Percentiles rank a stretch among this genome's conserved stretches.
These are phyloP conservation scores for Heliopora coerulea DNA, from an alignment of 92 coral and sea anemone genomes.

Conservation along the genomic window DNA sequence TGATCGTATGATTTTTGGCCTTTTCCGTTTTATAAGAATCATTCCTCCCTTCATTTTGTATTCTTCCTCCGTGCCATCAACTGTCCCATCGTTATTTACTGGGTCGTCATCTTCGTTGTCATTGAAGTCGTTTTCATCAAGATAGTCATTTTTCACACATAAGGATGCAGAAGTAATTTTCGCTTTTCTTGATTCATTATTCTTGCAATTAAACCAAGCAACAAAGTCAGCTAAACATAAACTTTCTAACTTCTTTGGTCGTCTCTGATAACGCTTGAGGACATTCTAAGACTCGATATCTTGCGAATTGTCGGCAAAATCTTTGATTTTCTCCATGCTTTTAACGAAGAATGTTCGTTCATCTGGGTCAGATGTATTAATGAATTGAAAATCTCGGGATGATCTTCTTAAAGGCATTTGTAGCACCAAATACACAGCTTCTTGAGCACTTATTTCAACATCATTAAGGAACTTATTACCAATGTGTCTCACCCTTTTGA, in stretches of 20 bases:
- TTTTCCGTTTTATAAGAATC: constrained; percentile 52
- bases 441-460: constrained; percentile 70
- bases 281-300: constrained; percentile 69
- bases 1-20: constrained; percentile 61
- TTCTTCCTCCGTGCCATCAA: constrained; percentile 35
- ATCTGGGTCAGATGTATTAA: no score
- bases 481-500: no score
- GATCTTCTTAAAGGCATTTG: constrained; percentile 67
- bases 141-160: constrained; percentile 37
- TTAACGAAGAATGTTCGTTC: constrained; percentile 64
- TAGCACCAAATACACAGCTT: constrained; percentile 60
- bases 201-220: constrained; percentile 55
- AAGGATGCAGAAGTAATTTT: constrained; percentile 15
- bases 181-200: neutral
- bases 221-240: constrained; percentile 68
- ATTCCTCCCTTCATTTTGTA: constrained; percentile 57
- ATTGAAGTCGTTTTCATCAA: constrained; percentile 59
- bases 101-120: no score
- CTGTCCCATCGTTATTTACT: constrained; percentile 2
- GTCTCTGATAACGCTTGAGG: constrained; percentile 59
- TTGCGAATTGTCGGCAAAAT: constrained; percentile 57
- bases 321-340: constrained; percentile 52
- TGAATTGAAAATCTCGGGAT: no score
- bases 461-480: constrained; percentile 55
- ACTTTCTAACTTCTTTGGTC: constrained; percentile 55